Percentiles rank a stretch among this genome's conserved stretches.
Evolutionary conservation across 2,113 vertebrate species (phyloP).

Genomic region (Platycercus adscitus): DNA sequence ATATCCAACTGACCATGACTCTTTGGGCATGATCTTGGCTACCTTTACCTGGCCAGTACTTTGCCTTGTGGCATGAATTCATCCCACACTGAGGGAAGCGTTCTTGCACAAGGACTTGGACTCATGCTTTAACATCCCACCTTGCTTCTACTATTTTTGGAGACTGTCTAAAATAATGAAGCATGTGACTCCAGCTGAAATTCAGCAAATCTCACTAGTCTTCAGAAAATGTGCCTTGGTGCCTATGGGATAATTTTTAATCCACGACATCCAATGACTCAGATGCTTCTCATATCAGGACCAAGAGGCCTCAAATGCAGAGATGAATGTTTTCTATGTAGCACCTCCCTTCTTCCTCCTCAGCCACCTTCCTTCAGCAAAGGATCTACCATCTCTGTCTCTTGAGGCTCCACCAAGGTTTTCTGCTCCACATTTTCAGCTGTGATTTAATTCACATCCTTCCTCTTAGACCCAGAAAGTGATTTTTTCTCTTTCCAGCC

Average conservation of each 20-base stretch:
- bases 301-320: background rate
- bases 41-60: background rate
- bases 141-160: background rate
- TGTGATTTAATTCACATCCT: background rate
- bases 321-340: background rate
- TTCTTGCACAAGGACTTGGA: background rate
- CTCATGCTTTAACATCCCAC: background rate
- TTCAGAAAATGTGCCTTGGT: background rate
- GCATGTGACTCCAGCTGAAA: background rate
- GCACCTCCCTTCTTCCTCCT: background rate
- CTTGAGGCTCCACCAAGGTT: background rate
- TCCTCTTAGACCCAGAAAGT: background rate
- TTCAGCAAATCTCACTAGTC: background rate
- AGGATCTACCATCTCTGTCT: background rate
- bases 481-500: background rate
- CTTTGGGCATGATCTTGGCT: background rate
- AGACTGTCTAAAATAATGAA: background rate
- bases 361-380: background rate
- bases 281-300: background rate
- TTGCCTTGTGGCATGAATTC: background rate
- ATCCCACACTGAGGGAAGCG: accelerated
- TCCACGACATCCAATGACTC: background rate
- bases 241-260: background rate
- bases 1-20: accelerated
- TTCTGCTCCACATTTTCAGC: background rate